Percentiles rank a stretch among this genome's conserved stretches.
Evolutionary conservation across 2,113 vertebrate genomes (phyloP).

Genomic region (Nematolebias whitei): DNA sequence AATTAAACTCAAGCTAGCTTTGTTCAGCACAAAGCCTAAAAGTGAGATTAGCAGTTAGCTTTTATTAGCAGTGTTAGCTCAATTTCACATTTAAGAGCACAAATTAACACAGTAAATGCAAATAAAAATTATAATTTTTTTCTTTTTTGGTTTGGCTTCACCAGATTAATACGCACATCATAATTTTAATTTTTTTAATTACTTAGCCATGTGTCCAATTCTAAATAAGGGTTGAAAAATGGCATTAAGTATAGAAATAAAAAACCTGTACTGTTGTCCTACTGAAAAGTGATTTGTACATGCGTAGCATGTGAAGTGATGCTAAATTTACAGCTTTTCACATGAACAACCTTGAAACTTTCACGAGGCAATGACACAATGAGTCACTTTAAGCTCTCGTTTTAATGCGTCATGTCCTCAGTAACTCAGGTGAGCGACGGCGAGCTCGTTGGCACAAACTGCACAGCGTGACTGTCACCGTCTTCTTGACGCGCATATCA

Average conservation of each 20-base stretch:
- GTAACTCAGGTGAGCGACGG: slow-evolving; percentile 52
- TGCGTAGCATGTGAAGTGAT: slow-evolving; percentile 43
- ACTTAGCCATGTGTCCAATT: slow-evolving; percentile 24
- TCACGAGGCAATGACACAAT: slow-evolving; percentile 26
- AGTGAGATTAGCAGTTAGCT: neutral
- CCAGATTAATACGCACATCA: too few species aligned
- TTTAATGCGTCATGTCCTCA: slow-evolving; percentile 44
- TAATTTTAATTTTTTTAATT: neutral
- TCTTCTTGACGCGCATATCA: slow-evolving; percentile 29
- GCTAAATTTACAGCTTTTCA: slow-evolving; percentile 50
- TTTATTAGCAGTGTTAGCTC: neutral
- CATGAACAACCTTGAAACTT: slow-evolving; percentile 67
- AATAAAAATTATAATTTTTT: too few species aligned
- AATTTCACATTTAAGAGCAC: too few species aligned
- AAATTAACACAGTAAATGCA: too few species aligned
- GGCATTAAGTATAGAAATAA: neutral
- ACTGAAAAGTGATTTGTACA: slow-evolving; percentile 35
- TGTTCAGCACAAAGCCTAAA: neutral
- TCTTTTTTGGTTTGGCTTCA: too few species aligned
- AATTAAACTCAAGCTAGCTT: neutral
- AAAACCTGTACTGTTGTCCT: slow-evolving; percentile 17
- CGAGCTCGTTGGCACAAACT: slow-evolving; percentile 30
- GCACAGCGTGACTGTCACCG: slow-evolving; percentile 15
- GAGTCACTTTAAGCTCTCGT: slow-evolving; percentile 46
- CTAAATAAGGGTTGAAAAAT: neutral